These are phyloP conservation scores for Molossus alvarezi DNA, from an alignment of 2,797 vertebrate genomes.

Conservation along the genomic window DNA sequence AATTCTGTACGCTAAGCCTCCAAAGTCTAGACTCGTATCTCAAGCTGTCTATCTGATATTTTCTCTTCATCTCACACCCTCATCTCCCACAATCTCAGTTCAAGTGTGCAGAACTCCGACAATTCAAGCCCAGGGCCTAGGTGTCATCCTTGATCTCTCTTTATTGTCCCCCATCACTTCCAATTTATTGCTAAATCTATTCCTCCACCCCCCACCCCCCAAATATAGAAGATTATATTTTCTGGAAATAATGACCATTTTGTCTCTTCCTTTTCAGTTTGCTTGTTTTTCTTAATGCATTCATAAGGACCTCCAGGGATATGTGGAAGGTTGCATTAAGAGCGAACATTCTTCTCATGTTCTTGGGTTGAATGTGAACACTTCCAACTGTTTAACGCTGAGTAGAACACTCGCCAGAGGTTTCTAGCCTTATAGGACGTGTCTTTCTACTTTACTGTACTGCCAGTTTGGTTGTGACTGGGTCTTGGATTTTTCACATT, in stretches of 20 bases:
- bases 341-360: not conserved
- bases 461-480: not conserved
- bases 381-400: not conserved
- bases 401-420: not conserved
- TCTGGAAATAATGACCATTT: not conserved
- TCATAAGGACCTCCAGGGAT: not conserved
- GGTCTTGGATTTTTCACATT: not conserved
- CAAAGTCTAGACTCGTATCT: not conserved
- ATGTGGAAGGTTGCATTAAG: not conserved
- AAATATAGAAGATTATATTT: not conserved
- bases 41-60: not conserved
- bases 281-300: not conserved
- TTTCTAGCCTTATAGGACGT: not conserved
- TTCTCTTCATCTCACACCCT: not conserved
- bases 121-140: not conserved
- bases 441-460: not conserved
- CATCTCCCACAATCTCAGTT: not conserved
- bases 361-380: not conserved
- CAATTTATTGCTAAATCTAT: not conserved
- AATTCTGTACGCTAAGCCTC: not conserved
- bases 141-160: not conserved
- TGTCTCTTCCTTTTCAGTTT: not conserved
- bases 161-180: not conserved
- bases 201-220: no score
- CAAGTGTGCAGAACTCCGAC: not conserved